Evolutionary conservation across 2,797 vertebrate genomes (phyloP).

Genomic region (Sarcoramphus papa): DNA sequence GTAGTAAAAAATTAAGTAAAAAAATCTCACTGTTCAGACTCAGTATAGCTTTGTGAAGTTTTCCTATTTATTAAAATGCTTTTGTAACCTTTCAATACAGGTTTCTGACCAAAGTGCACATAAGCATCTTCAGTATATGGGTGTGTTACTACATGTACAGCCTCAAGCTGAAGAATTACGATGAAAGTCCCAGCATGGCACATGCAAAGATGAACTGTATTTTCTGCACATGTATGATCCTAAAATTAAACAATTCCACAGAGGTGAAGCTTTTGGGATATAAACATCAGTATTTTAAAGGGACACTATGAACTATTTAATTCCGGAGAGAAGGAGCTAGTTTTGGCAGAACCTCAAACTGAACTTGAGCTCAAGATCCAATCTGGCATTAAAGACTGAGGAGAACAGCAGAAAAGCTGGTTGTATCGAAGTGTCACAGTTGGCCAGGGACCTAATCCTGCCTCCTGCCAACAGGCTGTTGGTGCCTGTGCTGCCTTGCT

Average conservation of each 20-base stretch:
- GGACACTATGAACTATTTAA: fast-evolving
- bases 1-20: not conserved
- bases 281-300: not conserved
- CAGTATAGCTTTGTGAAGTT: not conserved
- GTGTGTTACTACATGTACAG: not conserved
- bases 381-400: not conserved
- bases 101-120: not conserved
- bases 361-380: not conserved
- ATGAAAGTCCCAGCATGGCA: not conserved
- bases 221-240: not conserved
- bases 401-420: not conserved
- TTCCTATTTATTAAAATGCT: not conserved
- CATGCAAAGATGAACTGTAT: not conserved
- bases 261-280: not conserved
- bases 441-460: not conserved
- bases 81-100: not conserved
- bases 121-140: fast-evolving
- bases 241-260: not conserved
- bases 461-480: not conserved
- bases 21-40: not conserved
- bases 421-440: not conserved
- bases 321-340: not conserved
- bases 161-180: not conserved
- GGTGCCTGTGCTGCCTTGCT: not conserved
- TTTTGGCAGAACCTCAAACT: not conserved